Evolutionary conservation across 2,888 invertebrate genomes (phyloP).

Genomic region (Epinotia ramella): DNA sequence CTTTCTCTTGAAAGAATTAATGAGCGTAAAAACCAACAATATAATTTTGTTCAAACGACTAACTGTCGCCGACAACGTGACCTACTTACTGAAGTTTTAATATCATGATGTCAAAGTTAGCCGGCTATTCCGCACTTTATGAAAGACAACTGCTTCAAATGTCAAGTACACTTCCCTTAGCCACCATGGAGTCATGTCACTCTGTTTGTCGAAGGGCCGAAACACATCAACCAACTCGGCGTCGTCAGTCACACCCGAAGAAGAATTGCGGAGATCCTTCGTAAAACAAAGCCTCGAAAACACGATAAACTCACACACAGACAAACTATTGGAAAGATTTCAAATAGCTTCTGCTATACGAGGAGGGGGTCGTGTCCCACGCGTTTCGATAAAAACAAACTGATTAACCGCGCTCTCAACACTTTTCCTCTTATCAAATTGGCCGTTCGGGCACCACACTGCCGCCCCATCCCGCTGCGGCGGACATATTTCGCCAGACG

Average conservation of each 20-base stretch:
- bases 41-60: no score
- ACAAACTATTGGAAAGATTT: neutral
- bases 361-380: neutral
- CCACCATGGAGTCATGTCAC: neutral
- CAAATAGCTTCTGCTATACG: neutral
- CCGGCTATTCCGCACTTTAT: no score
- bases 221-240: neutral
- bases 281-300: slow-evolving; percentile 30
- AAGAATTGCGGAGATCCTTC: slow-evolving; percentile 3
- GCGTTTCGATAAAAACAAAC: neutral
- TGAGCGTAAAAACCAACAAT: no score
- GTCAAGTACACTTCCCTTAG: neutral
- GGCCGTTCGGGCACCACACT: no score
- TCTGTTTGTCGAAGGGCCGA: neutral
- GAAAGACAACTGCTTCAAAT: no score
- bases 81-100: no score
- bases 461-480: no score
- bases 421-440: neutral
- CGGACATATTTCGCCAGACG: no score
- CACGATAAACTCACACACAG: slow-evolving; percentile 18
- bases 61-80: no score
- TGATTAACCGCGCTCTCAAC: neutral
- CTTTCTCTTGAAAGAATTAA: no score
- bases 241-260: neutral
- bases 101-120: no score